Conservation (phyloP, 2,888 invertebrate species). For the Prosopocoilus inquinatus region DNA sequence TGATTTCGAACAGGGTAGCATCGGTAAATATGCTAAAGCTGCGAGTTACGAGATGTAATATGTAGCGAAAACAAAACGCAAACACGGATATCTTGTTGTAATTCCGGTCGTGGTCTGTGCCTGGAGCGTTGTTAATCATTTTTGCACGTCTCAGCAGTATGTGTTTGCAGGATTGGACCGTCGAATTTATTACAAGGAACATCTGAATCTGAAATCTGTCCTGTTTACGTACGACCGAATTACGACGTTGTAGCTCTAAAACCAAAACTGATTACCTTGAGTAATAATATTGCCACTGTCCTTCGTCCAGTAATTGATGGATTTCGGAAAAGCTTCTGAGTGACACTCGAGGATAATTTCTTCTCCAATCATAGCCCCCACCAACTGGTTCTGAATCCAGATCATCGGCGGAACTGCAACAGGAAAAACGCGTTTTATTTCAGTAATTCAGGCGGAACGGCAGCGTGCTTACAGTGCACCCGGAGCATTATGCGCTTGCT, state of each 20-base stretch:
- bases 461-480: constrained; percentile 66
- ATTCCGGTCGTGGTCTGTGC: constrained; percentile 6
- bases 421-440: constrained; percentile 3
- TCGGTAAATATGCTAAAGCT: constrained; percentile 11
- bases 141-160: constrained; percentile 12
- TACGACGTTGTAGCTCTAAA: background rate
- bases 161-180: too few species aligned
- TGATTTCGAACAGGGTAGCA: constrained; percentile 9
- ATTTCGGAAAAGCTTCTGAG: constrained; percentile 72
- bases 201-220: too few species aligned
- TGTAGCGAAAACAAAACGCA: constrained; percentile 21
- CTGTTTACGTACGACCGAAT: background rate
- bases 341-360: constrained; percentile 69
- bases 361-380: constrained; percentile 66
- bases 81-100: constrained; percentile 24
- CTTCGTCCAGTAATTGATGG: constrained; percentile 72
- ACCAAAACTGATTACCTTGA: constrained; percentile 54
- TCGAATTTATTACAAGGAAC: too few species aligned
- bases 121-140: constrained; percentile 17
- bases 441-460: background rate
- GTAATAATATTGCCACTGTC: constrained; percentile 63
- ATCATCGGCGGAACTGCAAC: constrained; percentile 71
- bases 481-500: constrained; percentile 85
- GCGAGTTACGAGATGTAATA: constrained; percentile 16
- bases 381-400: constrained; percentile 69